Base-by-base conservation (phyloP, 2,797 vertebrate species). In the Bovichtus variegatus region DNA sequence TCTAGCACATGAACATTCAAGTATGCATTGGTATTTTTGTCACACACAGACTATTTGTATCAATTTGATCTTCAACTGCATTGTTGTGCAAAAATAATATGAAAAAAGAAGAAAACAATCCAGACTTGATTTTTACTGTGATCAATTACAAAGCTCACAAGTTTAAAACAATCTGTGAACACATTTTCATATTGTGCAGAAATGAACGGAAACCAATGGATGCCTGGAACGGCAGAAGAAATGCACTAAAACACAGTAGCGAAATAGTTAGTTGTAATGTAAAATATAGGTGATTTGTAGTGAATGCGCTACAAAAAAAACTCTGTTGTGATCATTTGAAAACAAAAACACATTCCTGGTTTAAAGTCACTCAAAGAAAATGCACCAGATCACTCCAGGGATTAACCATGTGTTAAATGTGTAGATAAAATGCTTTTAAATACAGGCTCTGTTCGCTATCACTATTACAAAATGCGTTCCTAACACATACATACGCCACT, bases 391-490 rank as follows among this genome's bases (percentile, higher is more conserved):
- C 4, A 2, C 15, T 51, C 18, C 6, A 66, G 51, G 47, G 19
- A 54, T 57, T 38, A 16, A 72, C 73, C 25, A 69, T 59, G 41
- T 70, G 53, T 34, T 25, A 6, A 18, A 72, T 44, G 25, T 44
- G 10, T 15, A 13, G n/a, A 53, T 36, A 58, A 71, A 78, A 50
- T 46, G 44, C 29, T 67, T 82, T 57, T n/a, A 73, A 66, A 50
- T 34, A 43, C 50, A 44, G 51, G 8, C 64, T 73, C 72, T 62
- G 57, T 61, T 43, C 78, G 36, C 18, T 51, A 41, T 36, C 46
- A 16, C 51, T 43, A 13, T 58, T 29, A 51, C 2, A 76, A 63
- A 85, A 84, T 55, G 38, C 25, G 71, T 34, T 70, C 44, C 55
- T 64, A 51, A 16, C 36, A 43, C 36, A 78, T 44, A 66, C 21